These are phyloP conservation scores for Phymastichus coffea DNA, from an alignment of 1,140 invertebrate species.

Conservation along the genomic window DNA sequence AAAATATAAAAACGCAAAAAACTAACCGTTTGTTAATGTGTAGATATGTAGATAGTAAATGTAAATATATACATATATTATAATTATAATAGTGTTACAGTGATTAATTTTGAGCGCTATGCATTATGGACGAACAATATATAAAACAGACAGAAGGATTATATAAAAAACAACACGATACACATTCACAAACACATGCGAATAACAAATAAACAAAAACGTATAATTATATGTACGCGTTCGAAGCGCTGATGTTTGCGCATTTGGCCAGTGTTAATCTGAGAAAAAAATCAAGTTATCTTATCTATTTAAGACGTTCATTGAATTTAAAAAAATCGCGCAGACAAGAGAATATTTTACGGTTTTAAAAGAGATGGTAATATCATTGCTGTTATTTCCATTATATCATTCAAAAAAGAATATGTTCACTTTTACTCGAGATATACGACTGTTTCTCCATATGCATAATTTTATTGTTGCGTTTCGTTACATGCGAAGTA, in stretches of 20 bases:
- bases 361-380: conserved; percentile 7
- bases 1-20: conserved; percentile 39
- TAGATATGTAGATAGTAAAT: conserved; percentile 59
- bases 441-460: conserved; percentile 18
- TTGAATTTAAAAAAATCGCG: conserved; percentile 4
- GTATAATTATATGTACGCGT: conserved; percentile 20
- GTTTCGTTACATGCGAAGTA: conserved; percentile 25
- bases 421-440: conserved; percentile 12
- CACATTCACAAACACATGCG: conserved; percentile 13
- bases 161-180: conserved; percentile 24
- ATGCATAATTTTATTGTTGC: conserved; percentile 21
- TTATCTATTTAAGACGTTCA: conserved; percentile 24
- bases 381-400: conserved; percentile 16
- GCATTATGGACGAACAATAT: conserved; percentile 26
- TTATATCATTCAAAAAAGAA: conserved; percentile 18
- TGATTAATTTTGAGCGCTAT: conserved; percentile 38
- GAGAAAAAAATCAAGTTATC: conserved; percentile 32
- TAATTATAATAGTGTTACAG: conserved; percentile 41
- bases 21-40: conserved; percentile 57
- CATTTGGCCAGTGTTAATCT: conserved; percentile 34
- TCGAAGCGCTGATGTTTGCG: conserved; percentile 22
- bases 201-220: conserved; percentile 14
- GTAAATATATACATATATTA: conserved; percentile 48
- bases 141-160: not conserved
- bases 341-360: not conserved